These are phyloP conservation scores for Sylvietta virens DNA, from an alignment of 2,113 vertebrate species.

Conservation along the genomic window DNA sequence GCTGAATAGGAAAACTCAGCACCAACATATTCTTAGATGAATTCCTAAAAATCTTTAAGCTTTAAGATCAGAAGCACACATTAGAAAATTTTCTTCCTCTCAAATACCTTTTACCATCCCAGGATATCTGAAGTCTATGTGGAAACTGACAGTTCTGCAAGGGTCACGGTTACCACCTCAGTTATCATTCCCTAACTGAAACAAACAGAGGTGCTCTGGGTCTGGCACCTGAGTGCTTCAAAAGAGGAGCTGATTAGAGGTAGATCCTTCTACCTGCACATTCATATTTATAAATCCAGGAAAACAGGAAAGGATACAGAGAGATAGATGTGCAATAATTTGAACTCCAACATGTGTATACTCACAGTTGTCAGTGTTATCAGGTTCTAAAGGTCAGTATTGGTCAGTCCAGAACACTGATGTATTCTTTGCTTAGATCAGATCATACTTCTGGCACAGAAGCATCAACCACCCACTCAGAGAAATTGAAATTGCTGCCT, in stretches of 20 bases:
- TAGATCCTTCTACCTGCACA: fast-evolving
- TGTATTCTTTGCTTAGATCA: background rate
- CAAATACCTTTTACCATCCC: background rate
- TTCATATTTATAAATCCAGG: background rate
- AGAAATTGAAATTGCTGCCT: background rate
- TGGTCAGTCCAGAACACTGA: background rate
- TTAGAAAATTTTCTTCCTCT: background rate
- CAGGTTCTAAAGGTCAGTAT: background rate
- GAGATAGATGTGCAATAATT: background rate
- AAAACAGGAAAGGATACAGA: background rate
- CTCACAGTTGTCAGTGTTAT: background rate
- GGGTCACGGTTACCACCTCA: background rate
- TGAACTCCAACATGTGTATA: background rate
- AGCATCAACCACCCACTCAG: background rate
- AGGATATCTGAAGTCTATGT: background rate
- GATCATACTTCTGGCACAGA: background rate
- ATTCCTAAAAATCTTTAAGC: background rate
- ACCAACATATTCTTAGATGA: background rate
- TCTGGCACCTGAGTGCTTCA: background rate
- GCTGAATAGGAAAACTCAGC: background rate
- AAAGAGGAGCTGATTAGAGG: background rate
- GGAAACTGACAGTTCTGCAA: background rate
- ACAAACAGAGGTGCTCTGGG: background rate
- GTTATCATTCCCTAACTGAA: background rate
- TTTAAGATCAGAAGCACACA: background rate